phyloP scores from a whole-genome alignment of 2,113 vertebrate species.

The Bucco capensis region DNA sequence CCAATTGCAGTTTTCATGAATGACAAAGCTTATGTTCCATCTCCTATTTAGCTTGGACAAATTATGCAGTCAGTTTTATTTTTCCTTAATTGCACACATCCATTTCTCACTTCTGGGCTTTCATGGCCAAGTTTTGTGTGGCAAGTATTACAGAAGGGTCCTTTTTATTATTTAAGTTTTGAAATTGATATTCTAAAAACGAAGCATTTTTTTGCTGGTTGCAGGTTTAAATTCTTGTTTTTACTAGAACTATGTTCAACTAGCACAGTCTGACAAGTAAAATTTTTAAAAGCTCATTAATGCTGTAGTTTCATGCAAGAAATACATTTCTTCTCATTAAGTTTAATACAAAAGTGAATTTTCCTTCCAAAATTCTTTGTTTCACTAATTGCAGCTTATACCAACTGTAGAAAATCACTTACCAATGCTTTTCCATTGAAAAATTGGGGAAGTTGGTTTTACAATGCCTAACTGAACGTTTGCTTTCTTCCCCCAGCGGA shows the following conservation, averaged over 20 bases:
- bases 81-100: conserved; percentile 5
- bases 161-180: not conserved
- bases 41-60: conserved; percentile 18
- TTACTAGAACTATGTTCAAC: not conserved
- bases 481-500: conserved; percentile 80
- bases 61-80: not conserved
- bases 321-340: not conserved
- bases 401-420: not conserved
- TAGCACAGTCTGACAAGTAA: not conserved
- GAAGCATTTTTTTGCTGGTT: not conserved
- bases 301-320: not conserved
- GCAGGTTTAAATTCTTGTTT: not conserved
- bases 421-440: not conserved
- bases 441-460: not conserved
- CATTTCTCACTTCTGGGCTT: not conserved
- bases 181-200: not conserved
- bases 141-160: not conserved
- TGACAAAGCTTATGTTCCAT: conserved; percentile 7
- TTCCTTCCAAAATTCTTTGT: not conserved
- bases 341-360: not conserved
- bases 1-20: conserved; percentile 23
- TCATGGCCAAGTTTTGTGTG: not conserved
- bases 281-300: not conserved
- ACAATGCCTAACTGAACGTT: conserved; percentile 31
- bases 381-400: not conserved